A percentile compares a stretch with the other conserved stretches of the same genome.
Evolutionary conservation across 2,797 vertebrate genomes (phyloP).

Genomic region (Poeciliopsis presidionis): DNA sequence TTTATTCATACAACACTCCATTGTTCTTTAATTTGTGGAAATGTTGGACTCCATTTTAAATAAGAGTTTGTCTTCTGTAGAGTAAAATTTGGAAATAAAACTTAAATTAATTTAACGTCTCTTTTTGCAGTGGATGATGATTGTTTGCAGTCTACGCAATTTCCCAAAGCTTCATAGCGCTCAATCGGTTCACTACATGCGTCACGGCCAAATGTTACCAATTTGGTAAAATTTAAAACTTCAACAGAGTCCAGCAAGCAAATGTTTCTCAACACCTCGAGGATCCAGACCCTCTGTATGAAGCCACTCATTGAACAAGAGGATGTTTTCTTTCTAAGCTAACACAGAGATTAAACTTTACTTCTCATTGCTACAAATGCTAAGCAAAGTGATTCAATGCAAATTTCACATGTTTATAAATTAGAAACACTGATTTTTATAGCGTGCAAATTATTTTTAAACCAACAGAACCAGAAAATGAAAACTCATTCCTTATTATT

Average conservation of each 20-base stretch:
- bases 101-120: neutral
- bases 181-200: too few relatives aligned
- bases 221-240: too few relatives aligned
- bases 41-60: neutral
- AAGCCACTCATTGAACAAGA: too few relatives aligned
- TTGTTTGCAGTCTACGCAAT: too few relatives aligned
- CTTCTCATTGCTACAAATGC: neutral
- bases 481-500: constrained; percentile 22
- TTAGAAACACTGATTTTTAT: neutral
- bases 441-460: neutral
- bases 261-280: too few relatives aligned
- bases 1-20: neutral
- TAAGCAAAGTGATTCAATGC: neutral
- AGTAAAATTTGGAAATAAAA: neutral
- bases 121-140: too few relatives aligned
- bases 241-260: too few relatives aligned
- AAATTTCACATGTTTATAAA: neutral
- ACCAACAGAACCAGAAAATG: neutral
- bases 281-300: too few relatives aligned
- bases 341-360: neutral
- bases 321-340: too few relatives aligned
- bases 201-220: too few relatives aligned
- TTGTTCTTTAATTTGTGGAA: neutral
- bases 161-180: too few relatives aligned
- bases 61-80: neutral